phyloP scores from a whole-genome alignment of 2,113 vertebrate species.

The Amazona guildingii region DNA sequence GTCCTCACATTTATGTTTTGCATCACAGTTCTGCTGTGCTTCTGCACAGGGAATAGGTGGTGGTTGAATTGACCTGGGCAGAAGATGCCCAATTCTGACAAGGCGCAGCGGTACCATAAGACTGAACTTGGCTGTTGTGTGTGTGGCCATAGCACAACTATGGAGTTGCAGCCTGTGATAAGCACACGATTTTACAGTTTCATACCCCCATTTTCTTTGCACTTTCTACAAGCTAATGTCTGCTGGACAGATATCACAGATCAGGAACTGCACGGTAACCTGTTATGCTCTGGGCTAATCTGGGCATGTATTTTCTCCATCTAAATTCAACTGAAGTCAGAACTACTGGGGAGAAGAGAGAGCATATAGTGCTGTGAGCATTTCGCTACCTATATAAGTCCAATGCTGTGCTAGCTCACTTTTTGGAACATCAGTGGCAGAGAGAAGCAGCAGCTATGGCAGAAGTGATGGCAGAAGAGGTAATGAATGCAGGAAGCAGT shows the following conservation, averaged over 20 bases:
- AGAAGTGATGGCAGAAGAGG: not conserved
- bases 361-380: not conserved
- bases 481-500: not conserved
- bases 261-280: not conserved
- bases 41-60: fast-evolving
- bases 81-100: not conserved
- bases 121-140: not conserved
- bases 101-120: fast-evolving
- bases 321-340: not conserved
- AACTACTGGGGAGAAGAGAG: not conserved
- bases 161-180: not conserved
- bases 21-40: not conserved
- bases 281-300: not conserved
- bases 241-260: not conserved
- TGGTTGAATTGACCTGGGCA: not conserved
- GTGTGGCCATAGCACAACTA: not conserved
- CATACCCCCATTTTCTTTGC: not conserved
- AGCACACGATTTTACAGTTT: not conserved
- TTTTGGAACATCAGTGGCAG: not conserved
- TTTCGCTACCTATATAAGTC: not conserved
- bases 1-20: not conserved
- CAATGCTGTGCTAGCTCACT: not conserved
- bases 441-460: not conserved
- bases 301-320: not conserved
- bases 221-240: not conserved